Conservation (phyloP, 2,797 vertebrate genomes). For the Pangasius krempfi region DNA sequence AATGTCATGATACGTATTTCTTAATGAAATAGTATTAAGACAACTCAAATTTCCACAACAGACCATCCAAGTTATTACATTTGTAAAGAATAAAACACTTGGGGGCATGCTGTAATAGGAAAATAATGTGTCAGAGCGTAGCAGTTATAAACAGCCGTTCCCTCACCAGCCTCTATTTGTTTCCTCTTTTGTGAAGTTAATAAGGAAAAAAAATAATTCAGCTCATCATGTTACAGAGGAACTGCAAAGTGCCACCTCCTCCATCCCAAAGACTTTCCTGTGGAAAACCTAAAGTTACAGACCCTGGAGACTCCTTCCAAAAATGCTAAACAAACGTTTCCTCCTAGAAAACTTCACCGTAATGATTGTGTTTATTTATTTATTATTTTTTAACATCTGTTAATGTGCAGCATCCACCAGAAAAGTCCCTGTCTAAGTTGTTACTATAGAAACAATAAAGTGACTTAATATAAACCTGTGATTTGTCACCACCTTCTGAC, state of each 20-base stretch:
- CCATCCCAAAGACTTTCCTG: not conserved
- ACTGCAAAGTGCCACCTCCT: not conserved
- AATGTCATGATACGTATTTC: not conserved
- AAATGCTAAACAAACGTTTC: not conserved
- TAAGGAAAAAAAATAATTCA: not conserved
- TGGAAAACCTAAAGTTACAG: not conserved
- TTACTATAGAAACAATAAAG: not conserved
- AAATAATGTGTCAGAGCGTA: not conserved
- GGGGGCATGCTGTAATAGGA: not conserved
- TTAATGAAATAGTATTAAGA: not conserved
- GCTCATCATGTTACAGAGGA: not conserved
- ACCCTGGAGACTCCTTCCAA: not conserved
- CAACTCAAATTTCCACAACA: not conserved
- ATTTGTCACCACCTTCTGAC: not conserved
- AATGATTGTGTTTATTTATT: not conserved
- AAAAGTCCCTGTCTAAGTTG: not conserved
- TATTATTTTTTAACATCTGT: not conserved
- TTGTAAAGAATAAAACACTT: not conserved
- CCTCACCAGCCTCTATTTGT: not conserved
- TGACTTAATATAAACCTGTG: not conserved
- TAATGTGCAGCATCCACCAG: not conserved
- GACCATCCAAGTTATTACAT: not conserved
- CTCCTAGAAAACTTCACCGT: not conserved
- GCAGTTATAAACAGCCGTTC: not conserved
- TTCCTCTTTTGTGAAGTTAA: not conserved